Evolutionary conservation across 1,140 invertebrate genomes (phyloP), one percentile per base, ranked within the genome.

Genomic region (Araneus ventricosus): DNA sequence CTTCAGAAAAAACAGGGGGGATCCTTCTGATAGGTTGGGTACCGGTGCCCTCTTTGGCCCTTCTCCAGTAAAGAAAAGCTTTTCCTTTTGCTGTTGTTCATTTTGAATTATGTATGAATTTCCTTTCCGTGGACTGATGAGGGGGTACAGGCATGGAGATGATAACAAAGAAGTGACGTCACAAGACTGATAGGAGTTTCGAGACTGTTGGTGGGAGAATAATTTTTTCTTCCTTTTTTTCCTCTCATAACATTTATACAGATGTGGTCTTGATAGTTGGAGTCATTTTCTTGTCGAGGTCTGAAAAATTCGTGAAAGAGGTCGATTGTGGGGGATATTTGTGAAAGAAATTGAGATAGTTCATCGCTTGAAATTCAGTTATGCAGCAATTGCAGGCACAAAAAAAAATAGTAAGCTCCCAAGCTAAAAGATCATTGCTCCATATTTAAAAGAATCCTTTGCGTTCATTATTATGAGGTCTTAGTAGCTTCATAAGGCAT

Each of bases 91-190:
- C 22, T 57, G 70, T 79, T 67, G 27, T 88, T 88, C 61, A 67
- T 57, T 88, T 37, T 75, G 70, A 89, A 89, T 89, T 70, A 89
- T 89, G 88, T 79, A 89, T 79, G 41, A 30, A 79, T 63, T 39
- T 14, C 63, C 63, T n/a, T 3, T 17, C 52, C 27, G 10, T 20
- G 52, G 27, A 87, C 27, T 63, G 52, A 88, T 88, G 86, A 24
- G 59, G 10, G 34, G 59, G 34, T 67, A 41, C 10, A 10, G 37
- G 27, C 22, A 67, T 17, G n/a, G 52, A 86, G 10, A 63, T 10
- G 86, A 88, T 88, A 88, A 88, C 86, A 67, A 67, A 14, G 34
- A n/a, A 34, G n/a, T 67, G 86, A 70, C 59, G 86, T 88, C 86
- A 88, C 59, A 27, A n/a, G 20, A 45, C 6, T 27, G 80, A 41